Evolutionary conservation across 1,140 invertebrate genomes (phyloP).

Genomic region (Orchesella cincta): DNA sequence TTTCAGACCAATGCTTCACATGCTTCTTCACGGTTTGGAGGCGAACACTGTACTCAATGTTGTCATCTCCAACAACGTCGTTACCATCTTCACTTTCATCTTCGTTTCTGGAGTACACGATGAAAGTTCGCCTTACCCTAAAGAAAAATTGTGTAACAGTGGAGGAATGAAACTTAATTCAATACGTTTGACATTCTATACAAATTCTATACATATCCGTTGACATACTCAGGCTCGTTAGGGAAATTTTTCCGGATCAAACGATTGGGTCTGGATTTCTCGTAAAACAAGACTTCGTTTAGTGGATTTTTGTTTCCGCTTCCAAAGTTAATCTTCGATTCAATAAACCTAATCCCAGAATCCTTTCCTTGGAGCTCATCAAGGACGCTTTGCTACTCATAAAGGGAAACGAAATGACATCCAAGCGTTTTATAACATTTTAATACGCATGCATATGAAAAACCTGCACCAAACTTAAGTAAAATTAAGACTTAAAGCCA

Average conservation of each 20-base stretch:
- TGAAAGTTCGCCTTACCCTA: constrained; percentile 5
- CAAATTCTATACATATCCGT: no score
- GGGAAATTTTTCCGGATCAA: not conserved
- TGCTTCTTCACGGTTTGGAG: constrained; percentile 20
- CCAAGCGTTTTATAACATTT: not conserved
- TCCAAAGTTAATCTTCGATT: constrained; percentile 40
- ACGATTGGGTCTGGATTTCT: constrained; percentile 28
- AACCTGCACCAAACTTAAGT: not conserved
- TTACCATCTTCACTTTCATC: not conserved
- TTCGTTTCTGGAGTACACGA: constrained; percentile 14
- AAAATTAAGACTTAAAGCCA: constrained; percentile 4
- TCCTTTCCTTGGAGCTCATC: constrained; percentile 30
- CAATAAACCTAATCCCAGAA: constrained; percentile 8
- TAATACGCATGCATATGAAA: not conserved
- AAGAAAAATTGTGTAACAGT: not conserved
- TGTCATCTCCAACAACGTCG: not conserved
- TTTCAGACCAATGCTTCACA: constrained; percentile 19
- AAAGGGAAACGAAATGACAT: not conserved
- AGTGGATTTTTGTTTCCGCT: constrained; percentile 40
- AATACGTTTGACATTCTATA: no score
- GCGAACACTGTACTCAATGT: constrained; percentile 6
- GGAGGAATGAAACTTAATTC: not conserved
- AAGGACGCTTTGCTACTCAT: constrained; percentile 22
- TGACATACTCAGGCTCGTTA: not conserved
- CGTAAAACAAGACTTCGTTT: constrained; percentile 38